phyloP scores from a whole-genome alignment of 2,113 vertebrate genomes.

The Vulpes lagopus region DNA sequence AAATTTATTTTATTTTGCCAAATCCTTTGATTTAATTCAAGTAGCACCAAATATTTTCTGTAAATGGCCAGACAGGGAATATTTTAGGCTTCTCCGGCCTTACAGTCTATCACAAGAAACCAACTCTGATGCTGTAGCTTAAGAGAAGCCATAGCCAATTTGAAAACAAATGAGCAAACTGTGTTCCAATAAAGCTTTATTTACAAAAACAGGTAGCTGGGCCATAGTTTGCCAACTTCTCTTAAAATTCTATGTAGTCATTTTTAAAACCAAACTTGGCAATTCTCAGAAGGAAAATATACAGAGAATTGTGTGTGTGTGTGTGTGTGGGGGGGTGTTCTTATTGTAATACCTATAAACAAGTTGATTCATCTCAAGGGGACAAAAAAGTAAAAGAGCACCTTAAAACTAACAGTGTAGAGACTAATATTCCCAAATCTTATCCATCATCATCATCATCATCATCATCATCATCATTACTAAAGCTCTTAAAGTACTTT shows the following conservation, averaged over 20 bases:
- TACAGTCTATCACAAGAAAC: not conserved
- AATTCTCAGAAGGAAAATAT: not conserved
- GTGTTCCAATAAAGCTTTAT: not conserved
- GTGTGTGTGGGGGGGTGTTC: not conserved
- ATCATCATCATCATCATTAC: not conserved
- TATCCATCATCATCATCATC: not conserved
- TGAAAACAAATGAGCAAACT: not conserved
- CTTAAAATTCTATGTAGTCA: not conserved
- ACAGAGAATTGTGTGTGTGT: not conserved
- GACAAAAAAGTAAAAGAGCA: not conserved
- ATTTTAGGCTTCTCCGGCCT: not conserved
- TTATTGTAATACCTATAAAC: not conserved
- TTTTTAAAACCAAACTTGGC: slow-evolving; percentile 21
- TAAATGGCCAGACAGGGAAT: not conserved
- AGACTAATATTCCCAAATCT: not conserved
- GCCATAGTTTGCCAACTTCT: not conserved
- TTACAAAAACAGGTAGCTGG: not conserved
- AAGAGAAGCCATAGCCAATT: not conserved
- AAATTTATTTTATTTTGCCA: slow-evolving; percentile 40
- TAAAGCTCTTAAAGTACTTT: not conserved
- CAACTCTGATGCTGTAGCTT: not conserved
- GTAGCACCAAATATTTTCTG: not conserved
- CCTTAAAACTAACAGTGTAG: not conserved
- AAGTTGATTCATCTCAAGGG: not conserved
- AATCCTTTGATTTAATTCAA: not conserved